Evolutionary conservation across 2,888 invertebrate genomes (phyloP), one percentile per base, ranked within the genome.

Genomic region (Gasteruption jaculator): DNA sequence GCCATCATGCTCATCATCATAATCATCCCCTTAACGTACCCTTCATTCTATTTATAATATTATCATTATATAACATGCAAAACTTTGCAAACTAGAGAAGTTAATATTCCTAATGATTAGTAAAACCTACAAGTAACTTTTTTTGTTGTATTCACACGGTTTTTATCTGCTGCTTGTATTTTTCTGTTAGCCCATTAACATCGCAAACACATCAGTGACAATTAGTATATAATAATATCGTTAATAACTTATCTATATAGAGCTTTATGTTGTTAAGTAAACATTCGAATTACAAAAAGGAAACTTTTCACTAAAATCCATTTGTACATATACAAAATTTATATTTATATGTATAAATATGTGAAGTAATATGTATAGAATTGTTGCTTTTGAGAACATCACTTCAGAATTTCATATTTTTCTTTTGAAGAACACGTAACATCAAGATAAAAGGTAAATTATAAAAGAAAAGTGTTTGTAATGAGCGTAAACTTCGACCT

Each of bases 21-120:
- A 36, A 43, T 35, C 49, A 20, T 38, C 46, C 41, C 38, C 46
- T 35, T 46, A 41, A 20, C 46, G 45, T 43, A 45, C 34, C 41
- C 31, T 43, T 38, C 40, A 49, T 48, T 34, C 10, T 20, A 38
- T 18, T 26, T 21, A 15, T 30, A 12, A 16, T n/a, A 32, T 11
- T 21, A 33, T 46, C 43, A 45, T 36, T 49, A 50, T 39, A 38
- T 43, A 49, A 55, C 60, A 61, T 57, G 58, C 58, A 56, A 61
- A 58, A 59, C n/a, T n/a, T 61, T 59, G 57, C 45, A 55, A 54
- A 55, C 59, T 54, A 55, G 45, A 49, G 46, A 60, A 58, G 53
- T 38, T 58, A 55, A 53, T n/a, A n/a, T 57, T 48, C 26, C 46
- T 41, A 52, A 50, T 54, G 41, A 50, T 45, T 42, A 48, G 46